Percentiles rank a stretch among this genome's conserved stretches.
Conservation (phyloP, 2,888 invertebrate genomes). For the Tachystola acroxantha region DNA sequence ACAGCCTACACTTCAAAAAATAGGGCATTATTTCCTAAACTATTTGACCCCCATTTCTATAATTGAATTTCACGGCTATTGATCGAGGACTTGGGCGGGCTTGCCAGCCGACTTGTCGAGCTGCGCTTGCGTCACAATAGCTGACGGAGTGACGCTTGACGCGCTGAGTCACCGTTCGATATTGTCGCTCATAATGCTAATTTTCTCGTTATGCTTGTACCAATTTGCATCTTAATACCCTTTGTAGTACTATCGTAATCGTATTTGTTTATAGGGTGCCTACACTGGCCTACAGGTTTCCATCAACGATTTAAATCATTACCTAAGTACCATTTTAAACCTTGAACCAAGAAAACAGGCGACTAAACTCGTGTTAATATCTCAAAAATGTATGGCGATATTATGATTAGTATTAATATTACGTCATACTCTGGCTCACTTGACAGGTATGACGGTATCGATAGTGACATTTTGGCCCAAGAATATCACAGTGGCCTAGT, state of each 20-base stretch:
- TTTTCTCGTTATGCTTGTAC: constrained; percentile 69
- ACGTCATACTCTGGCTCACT: no score
- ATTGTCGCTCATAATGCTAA: constrained; percentile 72
- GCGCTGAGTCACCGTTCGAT: constrained; percentile 69
- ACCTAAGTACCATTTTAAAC: no score
- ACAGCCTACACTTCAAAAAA: neutral
- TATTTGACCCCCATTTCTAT: constrained; percentile 20
- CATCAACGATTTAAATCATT: no score
- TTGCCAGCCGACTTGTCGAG: constrained; percentile 55
- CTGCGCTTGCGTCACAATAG: constrained; percentile 55
- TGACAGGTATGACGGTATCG: no score
- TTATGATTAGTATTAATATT: no score
- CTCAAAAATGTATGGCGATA: no score
- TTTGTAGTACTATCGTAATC: constrained; percentile 38
- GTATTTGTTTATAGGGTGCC: constrained; percentile 27
- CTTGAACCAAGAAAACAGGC: no score
- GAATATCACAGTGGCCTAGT: no score
- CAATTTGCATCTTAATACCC: constrained; percentile 73
- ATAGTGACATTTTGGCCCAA: no score
- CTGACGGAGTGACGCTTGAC: constrained; percentile 54
- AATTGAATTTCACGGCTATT: constrained; percentile 69
- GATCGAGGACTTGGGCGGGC: constrained; percentile 69
- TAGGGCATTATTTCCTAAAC: constrained; percentile 1
- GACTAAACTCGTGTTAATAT: no score
- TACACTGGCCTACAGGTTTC: neutral